Evolutionary conservation across 1,140 invertebrate species (phyloP), one percentile per base, ranked within the genome.

Genomic region (Lanistes nyassanus): DNA sequence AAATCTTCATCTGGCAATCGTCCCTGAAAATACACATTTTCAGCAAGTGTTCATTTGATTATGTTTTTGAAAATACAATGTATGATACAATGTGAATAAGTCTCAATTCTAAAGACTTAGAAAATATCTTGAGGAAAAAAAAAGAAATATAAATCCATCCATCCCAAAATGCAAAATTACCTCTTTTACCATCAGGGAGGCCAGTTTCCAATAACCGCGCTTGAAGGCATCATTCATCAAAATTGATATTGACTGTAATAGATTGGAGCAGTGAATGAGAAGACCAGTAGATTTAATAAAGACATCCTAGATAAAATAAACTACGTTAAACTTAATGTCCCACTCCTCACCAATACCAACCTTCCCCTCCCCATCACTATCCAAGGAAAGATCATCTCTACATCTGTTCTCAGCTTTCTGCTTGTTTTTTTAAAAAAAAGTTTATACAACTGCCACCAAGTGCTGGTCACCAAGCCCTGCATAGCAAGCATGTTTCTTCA

Each of bases 1-100:
- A 96, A 87, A 36, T 93, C 91, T 26, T 84, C 80, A 62, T 93
- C 90, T 0, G 94, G 94, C 23, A 96, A 78, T 21, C 91, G 88
- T 76, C 93, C 93, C 77, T 88, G 76, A 39, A 79, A 74, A 69
- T 55, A 37, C 42, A 19, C 55, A 42, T n/a, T n/a, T n/a, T n/a
- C n/a, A n/a, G n/a, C n/a, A n/a, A 51, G 9, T 56, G 66, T 42
- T 47, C 42, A 13, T 13, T 16, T 47, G 42, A 47, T 47, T 47
- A 47, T 47, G 42, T 13, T 60, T 60, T 26, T 7, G 29, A 60
- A 60, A 31, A 60, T 60, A 1, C 23, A 31, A 53, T 23, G 23
- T 53, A 53, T 53, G 51, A 23, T 53, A 60, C 56, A 31, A 60
- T 60, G 6, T 60, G 56, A 29, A 29, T 66, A 29, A 16, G 31